Percentiles rank a stretch among this genome's conserved stretches.
Conservation (phyloP, 2,113 vertebrate species). For the Charadrius vociferus region DNA sequence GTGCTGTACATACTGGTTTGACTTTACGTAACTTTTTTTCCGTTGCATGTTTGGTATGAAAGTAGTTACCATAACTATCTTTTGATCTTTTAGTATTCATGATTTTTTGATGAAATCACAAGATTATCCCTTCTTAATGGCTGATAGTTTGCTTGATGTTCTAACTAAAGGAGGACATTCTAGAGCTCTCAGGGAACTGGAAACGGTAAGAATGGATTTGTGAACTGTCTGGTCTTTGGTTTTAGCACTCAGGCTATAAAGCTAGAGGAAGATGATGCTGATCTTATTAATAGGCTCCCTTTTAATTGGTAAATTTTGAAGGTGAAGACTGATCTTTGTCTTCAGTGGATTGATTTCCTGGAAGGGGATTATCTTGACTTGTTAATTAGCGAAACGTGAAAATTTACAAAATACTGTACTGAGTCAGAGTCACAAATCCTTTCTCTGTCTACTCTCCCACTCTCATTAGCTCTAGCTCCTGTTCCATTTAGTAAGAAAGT, state of each 20-base stretch:
- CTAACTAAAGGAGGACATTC: slow-evolving; percentile 93
- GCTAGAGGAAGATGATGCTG: background rate
- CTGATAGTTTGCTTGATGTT: slow-evolving; percentile 93
- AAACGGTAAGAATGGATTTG: slow-evolving; percentile 76
- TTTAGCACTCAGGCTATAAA: background rate
- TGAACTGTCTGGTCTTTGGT: background rate
- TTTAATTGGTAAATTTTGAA: background rate
- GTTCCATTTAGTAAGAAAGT: background rate
- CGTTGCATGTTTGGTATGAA: background rate
- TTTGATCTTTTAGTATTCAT: slow-evolving; percentile 77
- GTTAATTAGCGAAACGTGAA: background rate
- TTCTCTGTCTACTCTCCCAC: background rate
- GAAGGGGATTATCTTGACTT: background rate
- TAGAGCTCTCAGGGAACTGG: slow-evolving; percentile 80
- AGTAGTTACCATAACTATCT: background rate
- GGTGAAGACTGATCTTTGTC: background rate
- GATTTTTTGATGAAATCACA: slow-evolving; percentile 88
- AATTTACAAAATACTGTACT: background rate
- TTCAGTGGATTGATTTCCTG: background rate
- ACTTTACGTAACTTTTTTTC: background rate
- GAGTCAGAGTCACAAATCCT: background rate
- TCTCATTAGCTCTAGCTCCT: background rate
- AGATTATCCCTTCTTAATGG: slow-evolving; percentile 88
- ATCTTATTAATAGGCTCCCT: background rate
- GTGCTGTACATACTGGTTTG: background rate